Conservation (phyloP, 2,113 vertebrate species). For the Phoxinus phoxinus region DNA sequence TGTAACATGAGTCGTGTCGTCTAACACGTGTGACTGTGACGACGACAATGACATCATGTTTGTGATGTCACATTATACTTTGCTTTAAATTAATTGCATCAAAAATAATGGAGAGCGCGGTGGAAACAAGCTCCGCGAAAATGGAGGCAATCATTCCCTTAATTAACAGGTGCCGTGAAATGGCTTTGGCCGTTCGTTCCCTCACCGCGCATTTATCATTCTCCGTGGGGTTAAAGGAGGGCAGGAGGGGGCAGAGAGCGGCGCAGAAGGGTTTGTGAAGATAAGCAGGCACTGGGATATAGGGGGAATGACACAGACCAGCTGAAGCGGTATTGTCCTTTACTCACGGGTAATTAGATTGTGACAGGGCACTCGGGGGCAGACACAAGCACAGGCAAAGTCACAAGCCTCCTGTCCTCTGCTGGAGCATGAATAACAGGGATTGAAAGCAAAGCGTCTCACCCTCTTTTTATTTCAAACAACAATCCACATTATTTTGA, state of each 20-base stretch:
- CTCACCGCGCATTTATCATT: conserved; percentile 76
- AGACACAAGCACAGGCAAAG: conserved; percentile 68
- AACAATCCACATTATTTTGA: background rate
- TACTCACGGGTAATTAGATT: conserved; percentile 81
- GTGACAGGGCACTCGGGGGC: conserved; percentile 70
- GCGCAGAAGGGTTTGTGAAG: conserved; percentile 73
- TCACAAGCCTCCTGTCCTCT: conserved; percentile 55
- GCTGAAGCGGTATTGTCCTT: conserved; percentile 81
- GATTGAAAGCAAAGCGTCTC: conserved; percentile 26
- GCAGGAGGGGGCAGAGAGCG: conserved; percentile 58
- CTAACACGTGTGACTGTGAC: background rate
- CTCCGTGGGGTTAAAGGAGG: conserved; percentile 57
- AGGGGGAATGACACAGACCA: conserved; percentile 80
- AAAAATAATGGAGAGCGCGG: conserved; percentile 59
- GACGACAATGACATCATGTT: conserved; percentile 32
- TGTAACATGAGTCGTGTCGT: background rate
- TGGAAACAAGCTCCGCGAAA: conserved; percentile 68
- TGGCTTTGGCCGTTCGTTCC: conserved; percentile 76
- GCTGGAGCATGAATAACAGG: conserved; percentile 35
- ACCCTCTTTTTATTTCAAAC: background rate
- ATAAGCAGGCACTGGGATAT: conserved; percentile 77
- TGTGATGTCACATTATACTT: conserved; percentile 15
- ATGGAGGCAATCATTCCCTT: conserved; percentile 74
- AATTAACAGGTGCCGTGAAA: conserved; percentile 76
- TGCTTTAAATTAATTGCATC: conserved; percentile 34